A percentile compares a stretch with the other conserved stretches of the same genome.
These are phyloP conservation scores for Agrotis puta DNA, from an alignment of 2,888 invertebrate genomes.

Conservation along the genomic window DNA sequence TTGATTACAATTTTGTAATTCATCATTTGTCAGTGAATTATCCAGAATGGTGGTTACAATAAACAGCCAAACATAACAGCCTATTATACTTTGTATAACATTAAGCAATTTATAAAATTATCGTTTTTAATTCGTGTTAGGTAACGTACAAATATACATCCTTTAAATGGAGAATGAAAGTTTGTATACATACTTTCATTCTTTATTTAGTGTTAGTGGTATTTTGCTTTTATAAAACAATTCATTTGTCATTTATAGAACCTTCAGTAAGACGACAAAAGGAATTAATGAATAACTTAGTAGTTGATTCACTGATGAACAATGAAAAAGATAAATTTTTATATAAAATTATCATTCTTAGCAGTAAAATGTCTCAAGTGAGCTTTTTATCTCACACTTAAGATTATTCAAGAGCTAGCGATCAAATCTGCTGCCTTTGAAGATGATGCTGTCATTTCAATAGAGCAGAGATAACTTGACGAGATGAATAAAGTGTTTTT, in stretches of 20 bases:
- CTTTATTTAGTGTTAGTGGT: background rate
- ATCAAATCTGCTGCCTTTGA: constrained; percentile 46
- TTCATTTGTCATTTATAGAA: background rate
- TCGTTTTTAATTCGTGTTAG: too few relatives aligned
- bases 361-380: constrained; percentile 15
- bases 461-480: constrained; percentile 7
- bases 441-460: constrained; percentile 40
- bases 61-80: background rate
- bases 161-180: too few relatives aligned
- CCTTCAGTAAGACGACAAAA: background rate
- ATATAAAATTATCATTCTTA: constrained; percentile 20
- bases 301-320: background rate
- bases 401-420: constrained; percentile 49
- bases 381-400: constrained; percentile 44
- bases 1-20: background rate
- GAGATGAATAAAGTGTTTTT: background rate
- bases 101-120: too few relatives aligned
- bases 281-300: background rate
- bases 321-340: background rate
- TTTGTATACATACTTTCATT: background rate
- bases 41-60: background rate
- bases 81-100: too few relatives aligned
- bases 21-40: background rate
- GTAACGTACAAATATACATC: too few relatives aligned
- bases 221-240: background rate